Base-by-base conservation (phyloP, 2,888 invertebrate species). In the Tribolium freemani region DNA sequence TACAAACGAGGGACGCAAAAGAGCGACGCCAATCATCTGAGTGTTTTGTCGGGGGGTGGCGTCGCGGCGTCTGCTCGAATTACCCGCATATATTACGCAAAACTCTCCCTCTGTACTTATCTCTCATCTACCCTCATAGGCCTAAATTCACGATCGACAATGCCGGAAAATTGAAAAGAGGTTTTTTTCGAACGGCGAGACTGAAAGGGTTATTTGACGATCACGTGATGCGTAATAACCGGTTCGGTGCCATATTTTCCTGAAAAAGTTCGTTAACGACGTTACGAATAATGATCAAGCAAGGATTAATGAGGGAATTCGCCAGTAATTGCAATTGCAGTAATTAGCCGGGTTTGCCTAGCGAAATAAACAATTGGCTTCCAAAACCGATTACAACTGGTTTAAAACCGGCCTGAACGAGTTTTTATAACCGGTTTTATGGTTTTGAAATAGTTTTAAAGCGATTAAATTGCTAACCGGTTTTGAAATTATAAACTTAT, bases 61-160 rank as follows among this genome's bases (percentile, higher is more conserved):
- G 58, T 20, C 58, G 45, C 58, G 51, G 67, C 67, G 67, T 67
- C 67, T 54, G 46, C 48, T n/a, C 9, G 58, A 68, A 68, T 68
- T 68, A 68, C 68, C 68, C 68, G 68, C 68, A 68, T 68, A 67
- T 46, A 67, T 67, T 67, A 67, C 56, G 53, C 54, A 30, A 53
- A 67, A 67, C 10, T 68, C 51, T 20, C 57, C 68, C 58, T 45
- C 31, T 38, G 38, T 38, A 8, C 38, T 38, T 38, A 38, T 58
- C 68, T 57, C 46, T 68, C 48, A 68, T 68, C 68, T 58, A 51
- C 64, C 64, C 64, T 10, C 64, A 64, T 53, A 20, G 44, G 31
- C 6, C 46, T 45, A 60, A 60, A 60, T 60, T 13, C 60, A 10
- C 61, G 21, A 61, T 61, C 30, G 61, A 31, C 46, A 44, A 48